Base-by-base conservation (phyloP, 2,888 invertebrate genomes). In the Ormia ochracea region DNA sequence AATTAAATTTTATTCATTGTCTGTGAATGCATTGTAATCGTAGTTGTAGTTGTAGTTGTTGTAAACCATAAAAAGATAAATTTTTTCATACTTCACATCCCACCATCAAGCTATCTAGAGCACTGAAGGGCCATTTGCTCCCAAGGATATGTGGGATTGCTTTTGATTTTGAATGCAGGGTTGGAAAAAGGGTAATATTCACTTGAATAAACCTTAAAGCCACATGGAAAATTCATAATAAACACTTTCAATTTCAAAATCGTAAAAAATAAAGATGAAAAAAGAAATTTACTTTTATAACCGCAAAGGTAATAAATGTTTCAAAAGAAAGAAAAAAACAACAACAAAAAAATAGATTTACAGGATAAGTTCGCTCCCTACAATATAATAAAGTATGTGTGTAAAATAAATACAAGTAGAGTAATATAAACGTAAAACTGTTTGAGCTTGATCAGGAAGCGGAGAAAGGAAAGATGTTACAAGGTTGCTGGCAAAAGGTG, bases 221-320 rank as follows among this genome's bases (percentile, higher is more conserved):
- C 52, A 58, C 45, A 50, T 65, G 68, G 33, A 76, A 76, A 75
- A 66, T 66, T 68, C 66, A 76, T 33, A 66, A 76, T 72, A 68
- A 80, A 73, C 80, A 80, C 80, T 80, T 80, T 80, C 80, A 77
- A 80, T 80, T 80, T 80, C 80, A 56, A 70, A 63, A 65, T 38
- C 63, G 9, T 45, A 56, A 69, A 48, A 50, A 36, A 38, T 28
- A 14, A 26, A 10, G 23, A 66, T n/a, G 10, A 63, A 31, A 54
- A 75, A 75, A 61, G 36, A 21, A 61, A 26, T 68, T 63, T 73
- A 77, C 31, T 82, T 81, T 82, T 82, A 82, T 77, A 79, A 82
- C 82, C 81, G 72, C 81, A 82, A 81, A 81, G 78, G 81, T 82
- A 82, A 82, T 82, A 82, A 82, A 79, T 68, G 76, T 56, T 45